Evolutionary conservation across 2,888 invertebrate genomes (phyloP).

Genomic region (Drosophila quasianomalipes): DNA sequence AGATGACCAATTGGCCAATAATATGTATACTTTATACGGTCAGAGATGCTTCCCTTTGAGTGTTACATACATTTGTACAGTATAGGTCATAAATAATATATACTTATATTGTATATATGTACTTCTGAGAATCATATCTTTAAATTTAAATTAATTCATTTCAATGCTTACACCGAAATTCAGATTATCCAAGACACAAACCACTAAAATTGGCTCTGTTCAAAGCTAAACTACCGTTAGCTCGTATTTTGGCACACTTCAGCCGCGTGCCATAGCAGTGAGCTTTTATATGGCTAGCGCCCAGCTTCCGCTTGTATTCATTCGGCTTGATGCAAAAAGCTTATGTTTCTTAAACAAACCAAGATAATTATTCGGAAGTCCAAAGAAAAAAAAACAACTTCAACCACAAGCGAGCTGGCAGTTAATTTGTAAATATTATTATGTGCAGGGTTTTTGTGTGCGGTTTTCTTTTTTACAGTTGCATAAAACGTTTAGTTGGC

Average conservation of each 20-base stretch:
- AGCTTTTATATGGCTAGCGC: slow-evolving; percentile 28
- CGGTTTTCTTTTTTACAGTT: slow-evolving; percentile 23
- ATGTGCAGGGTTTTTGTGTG: slow-evolving; percentile 7
- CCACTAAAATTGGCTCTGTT: slow-evolving; percentile 7
- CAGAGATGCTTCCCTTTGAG: neutral
- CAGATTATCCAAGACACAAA: slow-evolving; percentile 35
- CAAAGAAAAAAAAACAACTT: neutral
- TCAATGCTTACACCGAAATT: neutral
- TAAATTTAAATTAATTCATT: neutral
- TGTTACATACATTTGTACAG: too few relatives aligned
- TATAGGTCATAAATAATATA: neutral
- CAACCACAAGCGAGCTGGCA: slow-evolving; percentile 9
- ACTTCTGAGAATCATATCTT: neutral
- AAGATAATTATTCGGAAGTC: slow-evolving; percentile 5
- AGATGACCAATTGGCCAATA: neutral
- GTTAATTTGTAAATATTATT: slow-evolving; percentile 23
- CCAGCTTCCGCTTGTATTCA: slow-evolving; percentile 30
- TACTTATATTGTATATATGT: neutral
- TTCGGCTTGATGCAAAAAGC: slow-evolving; percentile 27
- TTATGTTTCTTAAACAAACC: slow-evolving; percentile 10
- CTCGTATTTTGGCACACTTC: neutral
- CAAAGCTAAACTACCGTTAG: slow-evolving; percentile 37
- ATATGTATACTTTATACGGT: neutral
- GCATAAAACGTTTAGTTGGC: slow-evolving; percentile 73
- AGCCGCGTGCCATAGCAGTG: slow-evolving; percentile 19